These are phyloP conservation scores for Eurytoma californica DNA, from an alignment of 2,888 invertebrate genomes.

Conservation along the genomic window DNA sequence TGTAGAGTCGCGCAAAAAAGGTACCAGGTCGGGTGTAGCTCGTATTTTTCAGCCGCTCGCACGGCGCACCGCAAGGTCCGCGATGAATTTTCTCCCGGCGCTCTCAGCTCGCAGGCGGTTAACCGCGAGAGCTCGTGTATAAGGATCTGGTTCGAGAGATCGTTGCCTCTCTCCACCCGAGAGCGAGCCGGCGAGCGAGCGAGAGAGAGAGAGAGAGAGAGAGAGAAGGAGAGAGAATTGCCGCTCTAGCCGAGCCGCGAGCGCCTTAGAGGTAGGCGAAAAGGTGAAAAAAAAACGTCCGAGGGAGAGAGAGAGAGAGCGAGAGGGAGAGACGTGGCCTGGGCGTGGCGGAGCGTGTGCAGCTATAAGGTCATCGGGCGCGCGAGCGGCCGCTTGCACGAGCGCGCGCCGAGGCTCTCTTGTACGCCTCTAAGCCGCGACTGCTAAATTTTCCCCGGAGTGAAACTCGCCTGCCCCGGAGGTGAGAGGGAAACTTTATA, in stretches of 20 bases:
- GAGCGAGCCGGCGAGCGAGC: neutral
- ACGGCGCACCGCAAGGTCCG: constrained; percentile 34
- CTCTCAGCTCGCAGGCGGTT: constrained; percentile 32
- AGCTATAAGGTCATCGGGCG: constrained; percentile 49
- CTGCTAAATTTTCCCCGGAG: constrained; percentile 20
- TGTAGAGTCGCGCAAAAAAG: too few relatives aligned
- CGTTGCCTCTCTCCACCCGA: neutral
- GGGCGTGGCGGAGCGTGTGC: constrained; percentile 45
- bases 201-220: too few relatives aligned
- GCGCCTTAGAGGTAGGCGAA: constrained; percentile 26
- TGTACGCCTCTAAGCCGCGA: neutral
- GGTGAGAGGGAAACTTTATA: neutral
- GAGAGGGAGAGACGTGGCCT: neutral
- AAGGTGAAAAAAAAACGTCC: constrained; percentile 6
- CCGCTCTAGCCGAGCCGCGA: constrained; percentile 5
- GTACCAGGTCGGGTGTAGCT: too few relatives aligned
- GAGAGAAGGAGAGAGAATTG: neutral
- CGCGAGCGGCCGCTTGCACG: neutral
- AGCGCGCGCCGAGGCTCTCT: neutral
- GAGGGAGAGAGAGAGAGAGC: constrained; percentile 9
- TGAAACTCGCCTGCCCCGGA: constrained; percentile 19
- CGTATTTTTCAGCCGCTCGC: neutral
- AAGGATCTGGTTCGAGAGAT: constrained; percentile 46
- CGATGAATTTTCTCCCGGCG: constrained; percentile 35
- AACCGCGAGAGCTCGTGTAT: constrained; percentile 32